Evolutionary conservation across 2,797 vertebrate genomes (phyloP).

Genomic region (Psittacula derbiana): DNA sequence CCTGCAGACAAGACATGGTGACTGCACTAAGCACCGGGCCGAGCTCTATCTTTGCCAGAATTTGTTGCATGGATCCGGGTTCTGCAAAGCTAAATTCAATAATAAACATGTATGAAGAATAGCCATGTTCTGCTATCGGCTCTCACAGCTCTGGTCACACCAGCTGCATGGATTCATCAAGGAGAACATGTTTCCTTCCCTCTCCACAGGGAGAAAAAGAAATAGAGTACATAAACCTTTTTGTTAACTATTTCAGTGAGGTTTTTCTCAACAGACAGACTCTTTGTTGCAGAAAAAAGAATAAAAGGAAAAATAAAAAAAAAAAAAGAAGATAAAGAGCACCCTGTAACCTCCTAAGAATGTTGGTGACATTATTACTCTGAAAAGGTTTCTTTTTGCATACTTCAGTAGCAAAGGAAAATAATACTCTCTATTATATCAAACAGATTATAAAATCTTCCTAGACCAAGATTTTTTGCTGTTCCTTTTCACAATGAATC

Average conservation of each 20-base stretch:
- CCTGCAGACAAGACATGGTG: neutral
- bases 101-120: neutral
- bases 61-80: neutral
- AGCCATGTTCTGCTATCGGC: neutral
- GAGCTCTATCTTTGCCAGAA: neutral
- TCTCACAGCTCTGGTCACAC: neutral
- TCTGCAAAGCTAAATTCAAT: neutral
- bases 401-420: neutral
- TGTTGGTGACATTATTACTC: neutral
- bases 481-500: neutral
- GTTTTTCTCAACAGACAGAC: neutral
- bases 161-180: neutral
- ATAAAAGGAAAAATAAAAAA: neutral
- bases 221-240: neutral
- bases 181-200: neutral
- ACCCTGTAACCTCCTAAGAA: neutral
- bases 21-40: too few species aligned
- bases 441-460: neutral
- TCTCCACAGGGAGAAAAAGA: neutral
- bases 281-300: neutral
- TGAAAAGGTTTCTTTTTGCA: neutral
- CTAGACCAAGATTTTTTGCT: neutral
- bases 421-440: neutral
- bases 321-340: fast-evolving
- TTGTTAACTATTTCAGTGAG: neutral